A percentile compares a stretch with the other conserved stretches of the same genome.
These are phyloP conservation scores for Teleogryllus occipitalis DNA, from an alignment of 1,140 invertebrate species.

Conservation along the genomic window DNA sequence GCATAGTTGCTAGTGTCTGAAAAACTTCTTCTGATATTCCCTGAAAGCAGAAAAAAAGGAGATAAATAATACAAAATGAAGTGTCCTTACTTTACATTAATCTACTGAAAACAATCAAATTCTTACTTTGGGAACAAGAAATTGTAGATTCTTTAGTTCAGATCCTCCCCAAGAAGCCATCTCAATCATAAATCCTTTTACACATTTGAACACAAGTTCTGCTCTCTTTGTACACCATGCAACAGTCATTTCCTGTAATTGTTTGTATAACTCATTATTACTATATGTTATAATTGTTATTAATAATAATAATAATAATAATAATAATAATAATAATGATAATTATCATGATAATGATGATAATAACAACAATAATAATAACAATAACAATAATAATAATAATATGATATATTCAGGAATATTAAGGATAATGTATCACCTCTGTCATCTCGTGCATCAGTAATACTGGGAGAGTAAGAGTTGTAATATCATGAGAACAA, in stretches of 20 bases:
- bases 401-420: too few species aligned
- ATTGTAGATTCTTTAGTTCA: conserved; percentile 80
- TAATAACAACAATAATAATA: too few species aligned
- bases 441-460: conserved; percentile 90
- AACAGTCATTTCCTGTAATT: conserved; percentile 83
- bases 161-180: conserved; percentile 87
- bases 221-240: conserved; percentile 92
- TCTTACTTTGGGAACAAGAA: conserved; percentile 65
- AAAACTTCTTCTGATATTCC: conserved; percentile 82
- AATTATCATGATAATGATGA: too few species aligned
- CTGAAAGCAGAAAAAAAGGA: conserved; percentile 53
- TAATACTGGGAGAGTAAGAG: conserved; percentile 85
- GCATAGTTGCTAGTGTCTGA: conserved; percentile 71
- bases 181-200: conserved; percentile 99
- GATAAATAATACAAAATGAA: conserved; percentile 15
- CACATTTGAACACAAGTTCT: conserved; percentile 95
- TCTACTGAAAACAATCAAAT: too few species aligned
- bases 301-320: too few species aligned
- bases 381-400: too few species aligned
- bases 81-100: neutral
- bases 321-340: too few species aligned
- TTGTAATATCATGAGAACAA: conserved; percentile 87
- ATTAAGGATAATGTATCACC: conserved; percentile 41
- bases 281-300: too few species aligned
- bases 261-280: conserved; percentile 20